Evolutionary conservation across 2,113 vertebrate genomes (phyloP), one percentile per base, ranked within the genome.

Genomic region (Atrichornis clamosus): DNA sequence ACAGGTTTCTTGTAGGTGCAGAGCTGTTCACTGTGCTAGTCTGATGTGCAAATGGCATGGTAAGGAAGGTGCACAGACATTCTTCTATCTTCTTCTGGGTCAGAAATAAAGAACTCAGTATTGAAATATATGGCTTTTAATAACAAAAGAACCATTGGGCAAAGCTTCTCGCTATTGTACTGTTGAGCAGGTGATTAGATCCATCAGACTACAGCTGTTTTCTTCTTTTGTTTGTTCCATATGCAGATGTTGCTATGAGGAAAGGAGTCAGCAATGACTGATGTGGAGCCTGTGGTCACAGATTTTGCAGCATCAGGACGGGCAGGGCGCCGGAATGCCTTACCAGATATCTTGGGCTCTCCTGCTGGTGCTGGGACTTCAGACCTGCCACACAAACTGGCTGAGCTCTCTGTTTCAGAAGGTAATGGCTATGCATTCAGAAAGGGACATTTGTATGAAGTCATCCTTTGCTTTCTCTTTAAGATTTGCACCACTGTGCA

Each of bases 231-330:
- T 91, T 33, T 96, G 10, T 94, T 96, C 76, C 75, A 3, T 90
- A 58, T 90, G 39, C 92, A 99, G 98, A 98, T 97, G 97, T 97
- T 98, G 98, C 97, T 98, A 98, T 98, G 98, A 99, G 93, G 98
- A 98, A 70, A 97, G 97, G 96, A 84, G 85, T 86, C 98, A 96
- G 97, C 96, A 86, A 99, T 99, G 98, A 99, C 98, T 97, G 99
- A 99, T 98, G 98, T 99, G 97, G 98, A 99, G 96, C 90, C 98
- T 87, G 97, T 97, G 88, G 98, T 98, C 93, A 97, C 97, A 92
- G 98, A 97, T 94, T 99, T 99, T 93, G 98, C 98, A 37, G 97
- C 98, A 60, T 99, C 99, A 9, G 98, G 98, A 68, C 97, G 98
- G 85, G 96, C 98, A 14, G 99, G 99, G 72, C 98, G 99, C 84